Base-by-base conservation (phyloP, 2,113 vertebrate genomes). In the Oryzias celebensis region DNA sequence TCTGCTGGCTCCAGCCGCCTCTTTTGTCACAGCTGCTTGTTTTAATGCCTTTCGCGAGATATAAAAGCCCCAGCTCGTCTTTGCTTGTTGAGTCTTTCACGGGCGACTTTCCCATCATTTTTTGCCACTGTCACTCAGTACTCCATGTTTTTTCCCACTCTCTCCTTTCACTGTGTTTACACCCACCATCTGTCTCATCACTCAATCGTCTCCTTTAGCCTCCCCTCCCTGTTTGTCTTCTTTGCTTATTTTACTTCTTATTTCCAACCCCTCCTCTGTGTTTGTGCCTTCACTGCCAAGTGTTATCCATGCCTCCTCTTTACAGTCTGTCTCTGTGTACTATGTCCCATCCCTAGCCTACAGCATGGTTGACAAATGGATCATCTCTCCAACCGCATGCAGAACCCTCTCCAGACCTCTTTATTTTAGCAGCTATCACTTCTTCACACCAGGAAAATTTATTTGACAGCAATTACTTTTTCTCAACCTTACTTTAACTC, bases 241-340 rank as follows among this genome's bases (percentile, higher is more conserved):
- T 60, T 53, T 43, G 51, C 12, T 31, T 70, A 57, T 63, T 15
- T 0, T 1, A 57, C 56, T 56, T 45, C 65, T 67, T 73, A 50
- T 60, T 81, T 68, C 60, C 42, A 61, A 24, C 68, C 72, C 60
- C 60, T 75, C 66, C 67, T 52, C 73, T 81, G n/a, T 84, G 78
- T 89, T 87, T 86, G 78, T 67, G 52, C 74, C 70, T 73, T 45
- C 17, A 14, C 46, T 3, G 55, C 68, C 77, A 64, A 83, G 77
- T 78, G 78, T 85, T 80, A 80, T 83, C 75, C 72, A 66, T 78
- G 75, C 82, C 68, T 81, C 80, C 71, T 78, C 80, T 80, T 62
- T 76, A 71, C 83, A 75, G 53, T 87, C 85, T 88, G 85, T 78
- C 72, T 82, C 76, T 78, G 70, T 78, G 71, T 75, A 58, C 84